Conservation (phyloP, 92 coral and sea anemone species). For the Porites lobata region DNA sequence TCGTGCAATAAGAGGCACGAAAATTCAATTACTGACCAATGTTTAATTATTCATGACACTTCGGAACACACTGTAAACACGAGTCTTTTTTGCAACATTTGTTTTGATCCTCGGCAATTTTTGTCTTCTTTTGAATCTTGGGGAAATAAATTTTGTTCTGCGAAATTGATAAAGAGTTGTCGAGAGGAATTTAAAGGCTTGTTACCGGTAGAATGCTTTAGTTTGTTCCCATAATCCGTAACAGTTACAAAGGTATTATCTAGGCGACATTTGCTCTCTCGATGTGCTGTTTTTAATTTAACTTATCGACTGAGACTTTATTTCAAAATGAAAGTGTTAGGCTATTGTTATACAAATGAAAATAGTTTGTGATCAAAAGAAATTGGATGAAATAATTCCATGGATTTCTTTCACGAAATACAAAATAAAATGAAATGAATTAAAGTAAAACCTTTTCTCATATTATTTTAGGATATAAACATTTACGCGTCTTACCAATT, state of each 20-base stretch:
- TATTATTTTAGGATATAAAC: constrained; percentile 5
- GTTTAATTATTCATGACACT: constrained; percentile 53
- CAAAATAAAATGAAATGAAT: not conserved
- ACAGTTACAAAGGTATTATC: constrained; percentile 23
- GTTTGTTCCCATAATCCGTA: constrained; percentile 1
- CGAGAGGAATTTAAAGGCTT: not conserved
- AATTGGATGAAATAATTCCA: constrained; percentile 18
- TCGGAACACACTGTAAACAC: constrained; percentile 34
- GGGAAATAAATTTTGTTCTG: not conserved
- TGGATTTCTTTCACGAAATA: not conserved
- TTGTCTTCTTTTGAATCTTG: not conserved
- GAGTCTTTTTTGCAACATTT: constrained; percentile 25
- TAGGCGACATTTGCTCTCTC: not conserved
- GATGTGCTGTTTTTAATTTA: constrained; percentile 41
- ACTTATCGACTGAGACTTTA: constrained; percentile 10
- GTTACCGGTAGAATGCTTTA: constrained; percentile 13
- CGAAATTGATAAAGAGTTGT: not conserved
- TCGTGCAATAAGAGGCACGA: constrained; percentile 25
- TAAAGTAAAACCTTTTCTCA: not conserved
- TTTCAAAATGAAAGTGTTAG: constrained; percentile 9
- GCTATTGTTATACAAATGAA: constrained; percentile 19
- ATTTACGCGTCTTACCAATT: constrained; percentile 81
- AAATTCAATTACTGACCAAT: constrained; percentile 46
- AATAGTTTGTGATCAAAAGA: not conserved
- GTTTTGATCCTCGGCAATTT: constrained; percentile 4